These are phyloP conservation scores for Temnopleurus reevesii DNA, from an alignment of 53 echinoderm and acorn worm species.

Conservation along the genomic window DNA sequence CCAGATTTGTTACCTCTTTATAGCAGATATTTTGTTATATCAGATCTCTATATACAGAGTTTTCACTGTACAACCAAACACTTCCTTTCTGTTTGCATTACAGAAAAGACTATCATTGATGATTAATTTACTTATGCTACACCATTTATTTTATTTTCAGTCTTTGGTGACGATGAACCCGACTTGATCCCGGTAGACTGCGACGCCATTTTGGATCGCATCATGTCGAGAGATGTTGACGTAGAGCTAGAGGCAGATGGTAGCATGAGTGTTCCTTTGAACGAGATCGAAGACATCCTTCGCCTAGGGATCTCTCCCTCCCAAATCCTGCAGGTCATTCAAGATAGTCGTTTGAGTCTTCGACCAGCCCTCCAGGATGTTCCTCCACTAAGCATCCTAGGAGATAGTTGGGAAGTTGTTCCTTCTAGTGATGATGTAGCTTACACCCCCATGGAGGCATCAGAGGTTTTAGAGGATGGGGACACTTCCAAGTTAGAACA, in stretches of 20 bases:
- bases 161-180: conserved; percentile 26
- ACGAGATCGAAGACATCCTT: conserved; percentile 6
- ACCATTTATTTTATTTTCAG: neutral
- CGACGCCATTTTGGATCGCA: conserved; percentile 37
- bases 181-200: conserved; percentile 43
- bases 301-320: conserved; percentile 35
- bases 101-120: too few relatives aligned
- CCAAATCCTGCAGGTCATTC: conserved; percentile 42
- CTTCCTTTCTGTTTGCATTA: too few relatives aligned
- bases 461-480: neutral
- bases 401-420: neutral
- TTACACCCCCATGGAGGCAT: neutral
- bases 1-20: too few relatives aligned
- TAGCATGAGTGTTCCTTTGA: conserved; percentile 1
- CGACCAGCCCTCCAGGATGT: neutral
- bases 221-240: conserved; percentile 1
- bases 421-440: neutral
- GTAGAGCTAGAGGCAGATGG: conserved; percentile 59
- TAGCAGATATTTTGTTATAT: too few relatives aligned
- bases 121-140: too few relatives aligned
- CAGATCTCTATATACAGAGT: too few relatives aligned
- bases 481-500: neutral
- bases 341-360: conserved; percentile 32
- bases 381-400: neutral
- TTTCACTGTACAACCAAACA: too few relatives aligned